Conservation (phyloP, 2,113 vertebrate genomes). For the Mormoops blainvillei region DNA sequence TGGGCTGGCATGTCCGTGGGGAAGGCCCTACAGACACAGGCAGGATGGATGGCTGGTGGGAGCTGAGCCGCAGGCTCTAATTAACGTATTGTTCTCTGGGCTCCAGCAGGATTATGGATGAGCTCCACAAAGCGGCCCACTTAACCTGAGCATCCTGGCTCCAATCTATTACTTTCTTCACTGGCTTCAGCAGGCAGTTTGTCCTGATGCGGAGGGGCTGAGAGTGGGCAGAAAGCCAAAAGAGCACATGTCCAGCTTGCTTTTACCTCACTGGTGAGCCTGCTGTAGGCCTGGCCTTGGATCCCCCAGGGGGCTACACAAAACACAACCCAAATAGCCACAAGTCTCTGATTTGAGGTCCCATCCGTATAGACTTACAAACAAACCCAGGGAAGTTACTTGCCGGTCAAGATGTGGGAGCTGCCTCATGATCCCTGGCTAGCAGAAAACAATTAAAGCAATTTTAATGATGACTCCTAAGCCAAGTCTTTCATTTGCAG, state of each 20-base stretch:
- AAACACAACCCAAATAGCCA: neutral
- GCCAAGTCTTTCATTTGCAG: neutral
- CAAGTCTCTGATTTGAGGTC: neutral
- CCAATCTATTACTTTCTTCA: conserved; percentile 53
- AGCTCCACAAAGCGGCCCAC: conserved; percentile 41
- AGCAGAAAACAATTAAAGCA: neutral
- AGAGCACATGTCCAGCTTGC: neutral
- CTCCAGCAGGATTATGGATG: conserved; percentile 55
- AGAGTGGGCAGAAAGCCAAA: neutral
- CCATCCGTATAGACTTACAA: neutral
- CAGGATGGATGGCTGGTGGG: conserved; percentile 50
- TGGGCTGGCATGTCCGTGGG: conserved; percentile 31
- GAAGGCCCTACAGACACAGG: conserved; percentile 39
- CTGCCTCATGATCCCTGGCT: neutral
- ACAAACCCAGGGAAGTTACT: neutral
- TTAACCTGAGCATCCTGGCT: conserved; percentile 62
- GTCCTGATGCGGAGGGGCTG: neutral
- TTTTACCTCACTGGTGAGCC: neutral
- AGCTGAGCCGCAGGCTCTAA: conserved; percentile 24
- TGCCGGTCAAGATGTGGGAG: neutral
- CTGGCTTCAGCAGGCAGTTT: neutral
- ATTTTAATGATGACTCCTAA: neutral
- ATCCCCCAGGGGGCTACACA: neutral
- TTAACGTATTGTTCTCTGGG: conserved; percentile 59
- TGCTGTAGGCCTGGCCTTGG: neutral